Evolutionary conservation across 2,113 vertebrate species (phyloP), one percentile per base, ranked within the genome.

Genomic region (Cyphomyrus discorhynchus): DNA sequence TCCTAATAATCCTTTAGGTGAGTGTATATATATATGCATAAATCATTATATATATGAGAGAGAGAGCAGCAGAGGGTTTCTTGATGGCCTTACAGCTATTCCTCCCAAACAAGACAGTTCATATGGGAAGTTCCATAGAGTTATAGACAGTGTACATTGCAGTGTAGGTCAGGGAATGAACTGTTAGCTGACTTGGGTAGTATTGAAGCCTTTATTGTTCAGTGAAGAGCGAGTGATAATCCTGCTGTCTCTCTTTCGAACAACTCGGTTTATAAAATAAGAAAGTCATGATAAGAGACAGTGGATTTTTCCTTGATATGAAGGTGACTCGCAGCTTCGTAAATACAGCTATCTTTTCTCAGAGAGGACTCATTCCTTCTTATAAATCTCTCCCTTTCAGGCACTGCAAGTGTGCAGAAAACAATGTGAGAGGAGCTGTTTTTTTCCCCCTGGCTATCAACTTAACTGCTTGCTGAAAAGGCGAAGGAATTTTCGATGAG

Each of bases 381-480:
- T 66, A 82, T 82, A 89, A 82, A 53, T 82, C 19, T 82, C 49
- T 50, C 88, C 74, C 52, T 77, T 86, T 31, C 82, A 86, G 39
- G 74, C 39, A 62, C 52, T 47, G 15, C 27, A 39, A 87, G n/a
- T 27, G 17, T 8, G 49, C 27, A 53, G 15, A 19, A 87, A 39
- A 56, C 49, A 53, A 17, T 87, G 47, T 0, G 39, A 39, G 82
- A 86, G 7, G 31, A 89, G 24, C 49, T 89, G 53, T 74, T 42
- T 89, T 80, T 56, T 89, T 5, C 21, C 80, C 49, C 35, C n/a
- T 3, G 24, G 46, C 3, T 83, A 53, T 53, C 31, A 19, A 35
- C 47, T 89, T 53, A 19, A 15, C 47, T 52, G 27, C 62, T 80
- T 80, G 15, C 42, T 19, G 74, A 88, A 74, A 88, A 84, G 82